Percentiles rank a stretch among this genome's conserved stretches.
Conservation (phyloP, 2,888 invertebrate species). For the Syritta pipiens region DNA sequence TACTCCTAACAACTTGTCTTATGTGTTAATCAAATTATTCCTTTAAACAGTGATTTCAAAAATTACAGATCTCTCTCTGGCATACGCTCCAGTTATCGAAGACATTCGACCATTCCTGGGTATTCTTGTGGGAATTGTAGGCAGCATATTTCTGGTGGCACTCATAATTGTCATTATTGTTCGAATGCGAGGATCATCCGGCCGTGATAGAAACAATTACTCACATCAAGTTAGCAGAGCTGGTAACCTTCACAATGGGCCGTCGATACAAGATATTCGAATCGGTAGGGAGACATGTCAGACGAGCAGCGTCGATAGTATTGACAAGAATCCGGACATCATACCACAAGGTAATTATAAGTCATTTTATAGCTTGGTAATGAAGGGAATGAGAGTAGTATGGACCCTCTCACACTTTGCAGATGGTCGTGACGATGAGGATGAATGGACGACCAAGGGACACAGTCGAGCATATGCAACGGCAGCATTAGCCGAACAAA, state of each 20-base stretch:
- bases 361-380: slow-evolving; percentile 5
- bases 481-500: slow-evolving; percentile 79
- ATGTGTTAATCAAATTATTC: slow-evolving; percentile 46
- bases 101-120: slow-evolving; percentile 81
- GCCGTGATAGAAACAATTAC: slow-evolving; percentile 79
- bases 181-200: slow-evolving; percentile 79
- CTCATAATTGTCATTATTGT: slow-evolving; percentile 81
- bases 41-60: slow-evolving; percentile 67
- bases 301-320: slow-evolving; percentile 78
- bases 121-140: slow-evolving; percentile 81
- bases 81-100: slow-evolving; percentile 80
- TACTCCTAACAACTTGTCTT: not conserved
- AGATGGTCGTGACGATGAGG: slow-evolving; percentile 79
- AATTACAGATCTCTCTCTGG: slow-evolving; percentile 76
- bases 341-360: slow-evolving; percentile 78
- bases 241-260: slow-evolving; percentile 77
- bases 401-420: slow-evolving; percentile 21
- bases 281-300: slow-evolving; percentile 77
- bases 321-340: slow-evolving; percentile 79
- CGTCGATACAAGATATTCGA: slow-evolving; percentile 77
- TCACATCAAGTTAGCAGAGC: slow-evolving; percentile 75
- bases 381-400: slow-evolving; percentile 18
- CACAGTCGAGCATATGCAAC: slow-evolving; percentile 78
- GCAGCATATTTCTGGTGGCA: slow-evolving; percentile 81
- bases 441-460: slow-evolving; percentile 79